phyloP scores from a whole-genome alignment of 2,888 invertebrate species.

The Nasonovia ribisnigri region DNA sequence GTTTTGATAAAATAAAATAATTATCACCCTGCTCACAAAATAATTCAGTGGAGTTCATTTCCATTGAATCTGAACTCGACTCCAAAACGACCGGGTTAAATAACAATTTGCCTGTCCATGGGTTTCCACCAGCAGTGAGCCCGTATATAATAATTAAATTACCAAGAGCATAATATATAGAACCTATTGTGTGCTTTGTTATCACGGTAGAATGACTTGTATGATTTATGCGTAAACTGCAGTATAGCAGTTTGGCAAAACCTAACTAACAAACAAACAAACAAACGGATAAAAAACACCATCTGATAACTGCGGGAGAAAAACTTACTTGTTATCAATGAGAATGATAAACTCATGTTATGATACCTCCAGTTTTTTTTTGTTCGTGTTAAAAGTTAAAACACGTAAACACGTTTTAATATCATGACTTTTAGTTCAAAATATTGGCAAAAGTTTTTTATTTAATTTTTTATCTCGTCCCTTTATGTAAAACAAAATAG shows the following conservation, averaged over 20 bases:
- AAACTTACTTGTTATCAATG: slow-evolving; percentile 14
- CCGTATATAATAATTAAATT: slow-evolving; percentile 40
- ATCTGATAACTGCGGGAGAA: slow-evolving; percentile 12
- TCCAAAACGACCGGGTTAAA: slow-evolving; percentile 51
- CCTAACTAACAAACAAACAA: not conserved
- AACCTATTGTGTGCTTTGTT: slow-evolving; percentile 52
- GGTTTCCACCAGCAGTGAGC: not conserved
- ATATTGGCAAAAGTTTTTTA: not conserved
- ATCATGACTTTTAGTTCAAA: not conserved
- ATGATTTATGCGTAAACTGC: slow-evolving; percentile 33
- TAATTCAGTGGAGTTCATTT: slow-evolving; percentile 39
- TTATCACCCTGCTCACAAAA: not conserved
- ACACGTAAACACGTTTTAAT: not conserved
- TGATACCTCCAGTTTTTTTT: not conserved
- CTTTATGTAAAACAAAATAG: not conserved
- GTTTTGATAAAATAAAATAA: slow-evolving; percentile 4
- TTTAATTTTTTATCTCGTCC: not conserved
- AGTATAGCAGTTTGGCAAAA: slow-evolving; percentile 24
- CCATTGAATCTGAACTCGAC: slow-evolving; percentile 10
- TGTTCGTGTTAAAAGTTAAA: not conserved
- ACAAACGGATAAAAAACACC: slow-evolving; percentile 1
- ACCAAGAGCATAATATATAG: slow-evolving; percentile 27
- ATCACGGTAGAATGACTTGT: slow-evolving; percentile 27
- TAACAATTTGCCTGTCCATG: slow-evolving; percentile 44
- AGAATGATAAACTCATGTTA: not conserved